Evolutionary conservation across 2,888 invertebrate species (phyloP).

Genomic region (Sabatieria punctata): DNA sequence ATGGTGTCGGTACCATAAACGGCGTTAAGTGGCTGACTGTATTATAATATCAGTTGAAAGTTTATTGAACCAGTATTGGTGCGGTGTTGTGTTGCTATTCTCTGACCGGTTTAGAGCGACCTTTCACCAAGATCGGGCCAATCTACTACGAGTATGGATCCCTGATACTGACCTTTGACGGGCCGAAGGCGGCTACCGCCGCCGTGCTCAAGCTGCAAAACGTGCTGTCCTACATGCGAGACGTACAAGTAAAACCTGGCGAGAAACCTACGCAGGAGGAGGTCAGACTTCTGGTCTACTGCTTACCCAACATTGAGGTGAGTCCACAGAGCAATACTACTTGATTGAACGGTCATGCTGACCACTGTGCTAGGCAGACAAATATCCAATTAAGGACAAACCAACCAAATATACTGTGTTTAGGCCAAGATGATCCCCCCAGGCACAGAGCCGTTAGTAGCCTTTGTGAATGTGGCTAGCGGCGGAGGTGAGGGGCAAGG

Average conservation of each 20-base stretch:
- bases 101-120: conserved; percentile 24
- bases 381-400: too few relatives aligned
- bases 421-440: conserved; percentile 38
- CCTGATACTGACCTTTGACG: conserved; percentile 91
- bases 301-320: conserved; percentile 68
- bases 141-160: conserved; percentile 99
- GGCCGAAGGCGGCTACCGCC: conserved; percentile 71
- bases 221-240: conserved; percentile 50
- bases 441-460: conserved; percentile 61
- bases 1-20: too few relatives aligned
- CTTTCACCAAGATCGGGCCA: conserved; percentile 79
- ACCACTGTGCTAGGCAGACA: too few relatives aligned
- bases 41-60: too few relatives aligned
- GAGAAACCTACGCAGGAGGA: too few relatives aligned
- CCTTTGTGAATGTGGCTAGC: conserved; percentile 98
- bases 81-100: background rate
- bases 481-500: conserved; percentile 82
- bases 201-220: conserved; percentile 80
- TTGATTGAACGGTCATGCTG: too few relatives aligned
- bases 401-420: background rate
- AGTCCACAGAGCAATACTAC: too few relatives aligned
- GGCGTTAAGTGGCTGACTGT: too few relatives aligned
- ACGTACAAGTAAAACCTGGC: too few relatives aligned
- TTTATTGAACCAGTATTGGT: too few relatives aligned
- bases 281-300: conserved; percentile 83